Evolutionary conservation across 2,888 invertebrate genomes (phyloP), one percentile per base, ranked within the genome.

Genomic region (Lasioglossum lativentre): DNA sequence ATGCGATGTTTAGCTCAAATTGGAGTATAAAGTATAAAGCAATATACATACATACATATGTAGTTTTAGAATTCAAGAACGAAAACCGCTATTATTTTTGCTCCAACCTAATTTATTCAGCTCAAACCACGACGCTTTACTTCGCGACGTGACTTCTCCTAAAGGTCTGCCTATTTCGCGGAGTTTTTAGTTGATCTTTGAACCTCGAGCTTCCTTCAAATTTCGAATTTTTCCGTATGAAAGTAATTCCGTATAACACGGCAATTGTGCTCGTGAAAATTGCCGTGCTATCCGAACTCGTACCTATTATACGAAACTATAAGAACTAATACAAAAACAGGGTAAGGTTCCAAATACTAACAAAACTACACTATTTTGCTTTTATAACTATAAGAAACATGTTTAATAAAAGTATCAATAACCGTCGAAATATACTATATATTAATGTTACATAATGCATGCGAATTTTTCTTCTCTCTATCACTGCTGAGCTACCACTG

Each of bases 321-420:
- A 63, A 63, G 19, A 63, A 63, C 63, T 63, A 63, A 68, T 68
- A 68, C 68, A 4, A 38, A 68, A 68, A 68, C 68, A 68, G 68
- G 68, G 68, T 68, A 38, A 68, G 38, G 68, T 68, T 68, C 68
- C 38, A 38, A 68, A 34, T 38, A 68, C 68, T 68, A 68, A 68
- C 68, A 68, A 68, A 68, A 68, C 68, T 68, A 68, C 68, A 68
- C 34, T 68, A 68, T 68, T 68, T n/a, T 68, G 38, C 68, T 63
- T 63, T 30, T 30, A 63, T 63, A 63, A 30, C 30, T 63, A 63
- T 63, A 63, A 63, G 63, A 63, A 63, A 63, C 63, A 63, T 63
- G 63, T 63, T 63, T 63, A 63, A 63, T 63, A 63, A 63, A 63
- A 30, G 30, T 63, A 63, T 63, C 30, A 30, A 63, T 63, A 63